Conservation (phyloP, 1,140 invertebrate species). For the Mycetomoellerius zeteki region DNA sequence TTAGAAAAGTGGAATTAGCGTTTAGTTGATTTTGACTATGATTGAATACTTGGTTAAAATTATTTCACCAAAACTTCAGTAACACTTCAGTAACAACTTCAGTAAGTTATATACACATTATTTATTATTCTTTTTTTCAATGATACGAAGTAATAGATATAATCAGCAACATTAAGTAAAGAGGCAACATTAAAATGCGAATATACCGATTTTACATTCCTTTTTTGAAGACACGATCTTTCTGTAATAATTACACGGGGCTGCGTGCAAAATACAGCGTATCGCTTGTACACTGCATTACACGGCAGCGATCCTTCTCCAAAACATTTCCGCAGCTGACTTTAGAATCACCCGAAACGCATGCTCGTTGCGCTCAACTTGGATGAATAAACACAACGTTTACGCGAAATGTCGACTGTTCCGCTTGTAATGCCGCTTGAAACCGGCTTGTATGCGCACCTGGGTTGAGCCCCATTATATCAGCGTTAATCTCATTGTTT, state of each 20-base stretch:
- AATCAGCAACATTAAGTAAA: background rate
- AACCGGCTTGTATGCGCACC: conserved; percentile 31
- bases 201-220: background rate
- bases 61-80: no score
- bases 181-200: no score
- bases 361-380: conserved; percentile 32
- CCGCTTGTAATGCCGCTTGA: conserved; percentile 66
- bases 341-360: conserved; percentile 29
- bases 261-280: conserved; percentile 40
- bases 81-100: no score
- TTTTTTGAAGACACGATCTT: background rate
- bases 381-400: conserved; percentile 71
- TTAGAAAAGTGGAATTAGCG: no score
- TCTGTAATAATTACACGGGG: conserved; percentile 22
- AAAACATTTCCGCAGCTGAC: conserved; percentile 47
- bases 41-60: no score
- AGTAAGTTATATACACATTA: no score
- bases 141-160: background rate
- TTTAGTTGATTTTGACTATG: no score
- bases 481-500: conserved; percentile 44
- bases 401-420: conserved; percentile 70
- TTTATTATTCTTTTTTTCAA: no score
- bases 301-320: conserved; percentile 16
- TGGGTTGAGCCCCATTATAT: conserved; percentile 2
- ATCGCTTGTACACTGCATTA: background rate